A percentile compares a stretch with the other conserved stretches of the same genome.
phyloP scores from a whole-genome alignment of 1,140 invertebrate genomes.

The Drosophila jambulina region DNA sequence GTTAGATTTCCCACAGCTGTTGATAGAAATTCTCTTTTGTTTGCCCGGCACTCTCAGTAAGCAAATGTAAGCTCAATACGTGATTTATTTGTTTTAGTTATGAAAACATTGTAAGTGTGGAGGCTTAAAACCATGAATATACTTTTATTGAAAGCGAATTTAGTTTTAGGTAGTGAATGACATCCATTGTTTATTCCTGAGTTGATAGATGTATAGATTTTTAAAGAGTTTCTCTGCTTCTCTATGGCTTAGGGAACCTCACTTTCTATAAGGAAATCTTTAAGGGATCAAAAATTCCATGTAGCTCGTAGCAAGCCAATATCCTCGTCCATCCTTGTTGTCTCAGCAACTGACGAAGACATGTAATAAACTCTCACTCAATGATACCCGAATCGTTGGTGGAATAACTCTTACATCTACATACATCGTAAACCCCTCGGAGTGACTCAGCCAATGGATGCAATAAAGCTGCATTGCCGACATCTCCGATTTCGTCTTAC shows the following conservation, averaged over 20 bases:
- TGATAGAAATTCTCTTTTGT: background rate
- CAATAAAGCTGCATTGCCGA: background rate
- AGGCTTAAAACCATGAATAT: background rate
- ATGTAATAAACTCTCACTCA: background rate
- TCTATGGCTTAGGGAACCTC: background rate
- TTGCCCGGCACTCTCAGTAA: background rate
- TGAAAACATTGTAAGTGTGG: background rate
- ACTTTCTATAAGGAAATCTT: background rate
- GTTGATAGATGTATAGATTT: background rate
- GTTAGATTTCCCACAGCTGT: constrained; percentile 18
- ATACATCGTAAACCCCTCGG: constrained; percentile 17
- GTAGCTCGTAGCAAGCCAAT: background rate
- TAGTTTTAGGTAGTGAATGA: background rate
- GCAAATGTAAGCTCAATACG: background rate
- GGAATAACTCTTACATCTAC: background rate
- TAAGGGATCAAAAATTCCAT: background rate
- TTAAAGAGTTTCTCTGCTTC: background rate
- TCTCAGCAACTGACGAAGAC: background rate
- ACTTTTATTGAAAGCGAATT: background rate
- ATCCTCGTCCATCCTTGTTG: background rate
- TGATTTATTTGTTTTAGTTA: constrained; percentile 6
- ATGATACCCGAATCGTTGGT: too few species aligned
- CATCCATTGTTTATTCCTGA: background rate
- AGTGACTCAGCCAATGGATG: background rate
- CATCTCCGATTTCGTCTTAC: too few species aligned